A percentile compares a stretch with the other conserved stretches of the same genome.
phyloP scores from a whole-genome alignment of 2,888 invertebrate genomes.

The Rugalucina vietnamica region DNA sequence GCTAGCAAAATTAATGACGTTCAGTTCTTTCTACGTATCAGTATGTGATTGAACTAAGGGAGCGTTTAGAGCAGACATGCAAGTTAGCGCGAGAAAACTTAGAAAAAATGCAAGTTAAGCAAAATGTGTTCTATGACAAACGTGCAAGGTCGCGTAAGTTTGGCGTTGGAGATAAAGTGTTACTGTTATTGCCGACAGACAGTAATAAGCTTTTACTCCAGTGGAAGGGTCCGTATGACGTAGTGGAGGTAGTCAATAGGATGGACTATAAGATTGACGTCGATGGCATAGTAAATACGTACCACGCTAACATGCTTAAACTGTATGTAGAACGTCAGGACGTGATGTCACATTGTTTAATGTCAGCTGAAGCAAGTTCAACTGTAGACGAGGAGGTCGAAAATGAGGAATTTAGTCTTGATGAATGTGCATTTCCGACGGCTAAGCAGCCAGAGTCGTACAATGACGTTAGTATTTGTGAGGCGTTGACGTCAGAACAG shows the following conservation, averaged over 20 bases:
- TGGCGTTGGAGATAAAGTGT: background rate
- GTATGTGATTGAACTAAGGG: background rate
- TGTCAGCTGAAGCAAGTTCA: background rate
- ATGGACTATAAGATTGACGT: background rate
- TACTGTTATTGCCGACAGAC: background rate
- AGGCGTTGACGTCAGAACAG: background rate
- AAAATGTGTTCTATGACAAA: background rate
- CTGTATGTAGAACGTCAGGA: background rate
- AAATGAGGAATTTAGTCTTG: background rate
- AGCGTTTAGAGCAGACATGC: background rate
- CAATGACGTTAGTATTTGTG: background rate
- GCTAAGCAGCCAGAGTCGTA: background rate
- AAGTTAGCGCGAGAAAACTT: background rate
- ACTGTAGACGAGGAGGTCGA: background rate
- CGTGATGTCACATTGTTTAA: background rate
- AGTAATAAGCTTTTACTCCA: background rate
- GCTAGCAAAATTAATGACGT: background rate
- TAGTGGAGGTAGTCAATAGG: background rate
- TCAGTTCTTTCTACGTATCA: background rate
- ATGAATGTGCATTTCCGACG: background rate
- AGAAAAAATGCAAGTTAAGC: background rate
- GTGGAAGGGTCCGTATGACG: background rate
- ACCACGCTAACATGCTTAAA: background rate
- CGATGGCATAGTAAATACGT: background rate
- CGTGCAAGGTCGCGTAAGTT: background rate